These are phyloP conservation scores for Drosophila heteroneura DNA, from an alignment of 2,888 invertebrate genomes.

Conservation along the genomic window DNA sequence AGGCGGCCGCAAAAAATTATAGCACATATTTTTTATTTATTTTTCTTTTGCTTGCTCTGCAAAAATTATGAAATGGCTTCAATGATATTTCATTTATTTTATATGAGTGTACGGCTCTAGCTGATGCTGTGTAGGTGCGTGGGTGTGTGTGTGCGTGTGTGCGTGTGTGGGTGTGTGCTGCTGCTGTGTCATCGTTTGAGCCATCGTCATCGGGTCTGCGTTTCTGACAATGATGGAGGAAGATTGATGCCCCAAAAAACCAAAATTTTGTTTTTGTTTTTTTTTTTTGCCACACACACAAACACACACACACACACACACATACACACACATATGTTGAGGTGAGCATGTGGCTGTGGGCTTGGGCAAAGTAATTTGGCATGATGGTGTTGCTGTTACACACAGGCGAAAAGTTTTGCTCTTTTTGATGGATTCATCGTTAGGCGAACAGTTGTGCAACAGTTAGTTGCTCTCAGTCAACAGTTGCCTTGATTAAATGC, in stretches of 20 bases:
- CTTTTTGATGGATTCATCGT: slow-evolving; percentile 40
- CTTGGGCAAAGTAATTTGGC: slow-evolving; percentile 30
- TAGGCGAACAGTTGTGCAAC: slow-evolving; percentile 34
- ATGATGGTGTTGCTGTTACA: slow-evolving; percentile 19
- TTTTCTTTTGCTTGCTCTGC: slow-evolving; percentile 2
- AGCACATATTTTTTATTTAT: slow-evolving; percentile 4
- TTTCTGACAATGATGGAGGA: slow-evolving; percentile 76
- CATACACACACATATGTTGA: slow-evolving; percentile 13
- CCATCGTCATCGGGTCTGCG: slow-evolving; percentile 55
- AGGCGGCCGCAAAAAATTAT: slow-evolving; percentile 1
- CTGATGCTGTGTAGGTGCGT: slow-evolving; percentile 1
- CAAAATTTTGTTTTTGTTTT: not conserved
- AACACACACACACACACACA: slow-evolving; percentile 3
- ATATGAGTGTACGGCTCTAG: slow-evolving; percentile 15
- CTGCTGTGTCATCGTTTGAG: slow-evolving; percentile 57
- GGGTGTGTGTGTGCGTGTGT: slow-evolving; percentile 2
- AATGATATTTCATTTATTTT: slow-evolving; percentile 77
- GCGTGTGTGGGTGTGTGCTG: slow-evolving; percentile 5
- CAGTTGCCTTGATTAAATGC: slow-evolving; percentile 37
- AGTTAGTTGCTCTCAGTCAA: slow-evolving; percentile 15
- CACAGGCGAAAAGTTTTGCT: slow-evolving; percentile 6
- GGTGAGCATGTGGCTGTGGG: not conserved
- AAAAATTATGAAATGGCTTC: slow-evolving; percentile 70
- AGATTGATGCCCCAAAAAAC: slow-evolving; percentile 69
- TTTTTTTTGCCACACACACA: slow-evolving; percentile 3